These are phyloP conservation scores for Uloborus plumipes DNA, from an alignment of 2,888 invertebrate species.

Conservation along the genomic window DNA sequence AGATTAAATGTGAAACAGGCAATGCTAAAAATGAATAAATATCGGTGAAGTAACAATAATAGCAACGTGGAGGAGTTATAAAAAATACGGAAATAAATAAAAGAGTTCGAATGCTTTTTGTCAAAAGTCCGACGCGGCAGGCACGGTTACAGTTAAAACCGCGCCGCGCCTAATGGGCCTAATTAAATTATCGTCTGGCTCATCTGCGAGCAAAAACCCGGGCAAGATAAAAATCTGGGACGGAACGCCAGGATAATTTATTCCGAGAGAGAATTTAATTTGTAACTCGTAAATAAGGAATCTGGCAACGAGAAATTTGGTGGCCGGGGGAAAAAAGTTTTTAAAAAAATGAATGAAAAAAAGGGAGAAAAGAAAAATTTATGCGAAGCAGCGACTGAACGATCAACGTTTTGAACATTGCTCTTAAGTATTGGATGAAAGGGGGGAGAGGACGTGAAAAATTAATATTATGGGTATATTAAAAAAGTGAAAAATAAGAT, in stretches of 20 bases:
- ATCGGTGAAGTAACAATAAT: conserved; percentile 49
- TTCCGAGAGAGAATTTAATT: conserved; percentile 62
- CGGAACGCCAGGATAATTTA: conserved; percentile 55
- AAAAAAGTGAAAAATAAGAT: conserved; percentile 35
- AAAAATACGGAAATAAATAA: conserved; percentile 16
- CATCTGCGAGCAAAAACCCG: conserved; percentile 56
- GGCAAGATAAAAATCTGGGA: conserved; percentile 57
- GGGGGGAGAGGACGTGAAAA: conserved; percentile 11
- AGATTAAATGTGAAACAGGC: conserved; percentile 41
- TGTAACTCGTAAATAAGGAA: conserved; percentile 63
- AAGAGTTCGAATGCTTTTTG: conserved; percentile 59
- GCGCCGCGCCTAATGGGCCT: conserved; percentile 55
- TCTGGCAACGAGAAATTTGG: conserved; percentile 58
- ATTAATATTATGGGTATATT: conserved; percentile 57
- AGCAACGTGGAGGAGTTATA: conserved; percentile 13
- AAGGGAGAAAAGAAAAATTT: conserved; percentile 19
- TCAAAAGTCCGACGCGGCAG: conserved; percentile 45
- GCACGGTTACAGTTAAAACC: conserved; percentile 58
- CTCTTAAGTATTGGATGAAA: conserved; percentile 39
- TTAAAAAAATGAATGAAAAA: background rate
- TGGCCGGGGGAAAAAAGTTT: conserved; percentile 7
- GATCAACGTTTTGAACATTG: conserved; percentile 54
- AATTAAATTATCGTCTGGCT: conserved; percentile 60
- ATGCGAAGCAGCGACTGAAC: conserved; percentile 42
- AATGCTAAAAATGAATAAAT: conserved; percentile 42